A percentile compares a stretch with the other conserved stretches of the same genome.
phyloP scores from a whole-genome alignment of 2,888 invertebrate genomes.

The Cosmia pyralina region DNA sequence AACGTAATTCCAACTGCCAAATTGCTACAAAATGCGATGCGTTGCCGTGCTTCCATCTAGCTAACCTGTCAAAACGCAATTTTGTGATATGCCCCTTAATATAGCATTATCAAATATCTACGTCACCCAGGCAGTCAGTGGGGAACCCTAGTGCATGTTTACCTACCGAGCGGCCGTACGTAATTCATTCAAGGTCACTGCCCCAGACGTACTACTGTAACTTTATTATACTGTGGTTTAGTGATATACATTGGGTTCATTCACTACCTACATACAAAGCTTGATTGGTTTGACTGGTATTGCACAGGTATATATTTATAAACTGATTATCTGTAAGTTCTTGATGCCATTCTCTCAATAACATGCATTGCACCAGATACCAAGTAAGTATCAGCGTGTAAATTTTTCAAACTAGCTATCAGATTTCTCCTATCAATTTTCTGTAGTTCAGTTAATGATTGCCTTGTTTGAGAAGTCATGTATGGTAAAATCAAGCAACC shows the following conservation, averaged over 20 bases:
- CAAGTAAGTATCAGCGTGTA: slow-evolving; percentile 85
- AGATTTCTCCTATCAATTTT: slow-evolving; percentile 86
- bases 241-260: not conserved
- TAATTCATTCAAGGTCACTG: too few species aligned
- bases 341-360: slow-evolving; percentile 81
- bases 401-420: slow-evolving; percentile 85
- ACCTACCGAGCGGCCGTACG: too few species aligned
- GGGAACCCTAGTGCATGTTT: too few species aligned
- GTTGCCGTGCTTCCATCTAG: too few species aligned
- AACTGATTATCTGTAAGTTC: slow-evolving; percentile 71
- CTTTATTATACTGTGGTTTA: too few species aligned
- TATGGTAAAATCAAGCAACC: slow-evolving; percentile 87
- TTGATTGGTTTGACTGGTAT: slow-evolving; percentile 9
- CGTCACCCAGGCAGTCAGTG: too few species aligned
- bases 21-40: too few species aligned
- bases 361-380: slow-evolving; percentile 87
- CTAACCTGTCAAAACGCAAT: too few species aligned
- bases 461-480: slow-evolving; percentile 81
- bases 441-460: slow-evolving; percentile 80
- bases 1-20: too few species aligned
- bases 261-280: not conserved
- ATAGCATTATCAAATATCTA: too few species aligned
- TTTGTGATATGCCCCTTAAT: too few species aligned
- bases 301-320: not conserved
- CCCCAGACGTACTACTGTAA: too few species aligned